These are phyloP conservation scores for Oriolus oriolus DNA, from an alignment of 2,113 vertebrate genomes.

Conservation along the genomic window DNA sequence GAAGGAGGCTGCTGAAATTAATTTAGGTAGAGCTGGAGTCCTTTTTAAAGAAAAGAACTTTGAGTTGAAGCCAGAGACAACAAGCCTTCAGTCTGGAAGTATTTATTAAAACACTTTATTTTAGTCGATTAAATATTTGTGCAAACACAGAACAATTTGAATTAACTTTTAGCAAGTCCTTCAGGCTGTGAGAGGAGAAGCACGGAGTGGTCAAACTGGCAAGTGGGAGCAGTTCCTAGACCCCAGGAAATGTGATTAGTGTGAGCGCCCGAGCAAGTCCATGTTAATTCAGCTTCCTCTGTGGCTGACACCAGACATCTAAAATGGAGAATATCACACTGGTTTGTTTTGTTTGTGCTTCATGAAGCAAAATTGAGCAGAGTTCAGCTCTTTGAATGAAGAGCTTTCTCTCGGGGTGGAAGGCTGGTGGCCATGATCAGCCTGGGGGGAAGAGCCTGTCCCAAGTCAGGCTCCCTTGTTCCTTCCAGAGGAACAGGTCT, in stretches of 20 bases:
- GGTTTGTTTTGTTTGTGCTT: background rate
- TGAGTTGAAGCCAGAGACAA: background rate
- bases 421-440: background rate
- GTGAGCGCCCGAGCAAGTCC: background rate
- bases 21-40: background rate
- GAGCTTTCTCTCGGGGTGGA: background rate
- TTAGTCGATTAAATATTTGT: background rate
- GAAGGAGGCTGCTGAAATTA: background rate
- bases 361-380: background rate
- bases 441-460: background rate
- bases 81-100: background rate
- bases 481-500: background rate
- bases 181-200: background rate
- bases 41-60: background rate
- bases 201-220: background rate
- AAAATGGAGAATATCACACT: fast-evolving
- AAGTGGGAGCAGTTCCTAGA: background rate
- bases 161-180: background rate
- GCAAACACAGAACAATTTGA: background rate
- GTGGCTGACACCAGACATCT: background rate
- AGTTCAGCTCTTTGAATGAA: background rate
- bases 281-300: background rate
- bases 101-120: background rate
- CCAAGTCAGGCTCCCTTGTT: fast-evolving
- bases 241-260: background rate